Evolutionary conservation across 2,797 vertebrate species (phyloP).

Genomic region (Gymnothorax reevesii): DNA sequence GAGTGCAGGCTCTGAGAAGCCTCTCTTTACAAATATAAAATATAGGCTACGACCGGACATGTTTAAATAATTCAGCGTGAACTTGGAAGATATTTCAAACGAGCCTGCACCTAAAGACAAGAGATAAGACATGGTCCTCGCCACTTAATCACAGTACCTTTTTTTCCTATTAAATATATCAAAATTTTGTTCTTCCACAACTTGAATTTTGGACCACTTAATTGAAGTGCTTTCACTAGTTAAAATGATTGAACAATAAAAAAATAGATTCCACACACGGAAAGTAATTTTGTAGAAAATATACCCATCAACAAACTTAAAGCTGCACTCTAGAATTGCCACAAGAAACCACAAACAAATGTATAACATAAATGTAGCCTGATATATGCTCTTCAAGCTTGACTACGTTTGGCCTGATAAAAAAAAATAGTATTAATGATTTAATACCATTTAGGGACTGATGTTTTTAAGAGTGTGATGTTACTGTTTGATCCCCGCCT

Average conservation of each 20-base stretch:
- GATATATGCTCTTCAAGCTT: neutral
- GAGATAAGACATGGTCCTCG: too few relatives aligned
- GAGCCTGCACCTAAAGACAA: too few relatives aligned
- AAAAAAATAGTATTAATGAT: neutral
- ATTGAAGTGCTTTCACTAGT: neutral
- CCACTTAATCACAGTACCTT: neutral
- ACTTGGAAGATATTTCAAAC: too few relatives aligned
- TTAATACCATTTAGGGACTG: too few relatives aligned
- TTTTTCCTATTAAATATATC: neutral
- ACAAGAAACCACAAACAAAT: neutral
- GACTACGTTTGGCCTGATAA: neutral
- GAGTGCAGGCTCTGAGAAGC: too few relatives aligned
- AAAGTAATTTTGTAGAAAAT: neutral
- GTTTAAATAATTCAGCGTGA: too few relatives aligned
- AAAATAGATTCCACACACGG: neutral
- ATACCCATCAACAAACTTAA: neutral
- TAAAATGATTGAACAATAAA: neutral
- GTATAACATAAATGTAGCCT: neutral
- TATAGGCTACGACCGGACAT: too few relatives aligned
- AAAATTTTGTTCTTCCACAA: neutral
- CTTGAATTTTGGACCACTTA: neutral
- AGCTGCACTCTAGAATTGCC: neutral
- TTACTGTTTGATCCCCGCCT: too few relatives aligned
- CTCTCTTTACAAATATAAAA: too few relatives aligned
- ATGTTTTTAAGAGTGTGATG: too few relatives aligned